phyloP scores from a whole-genome alignment of 2,113 vertebrate genomes.

The Phrynosoma blainvillii region DNA sequence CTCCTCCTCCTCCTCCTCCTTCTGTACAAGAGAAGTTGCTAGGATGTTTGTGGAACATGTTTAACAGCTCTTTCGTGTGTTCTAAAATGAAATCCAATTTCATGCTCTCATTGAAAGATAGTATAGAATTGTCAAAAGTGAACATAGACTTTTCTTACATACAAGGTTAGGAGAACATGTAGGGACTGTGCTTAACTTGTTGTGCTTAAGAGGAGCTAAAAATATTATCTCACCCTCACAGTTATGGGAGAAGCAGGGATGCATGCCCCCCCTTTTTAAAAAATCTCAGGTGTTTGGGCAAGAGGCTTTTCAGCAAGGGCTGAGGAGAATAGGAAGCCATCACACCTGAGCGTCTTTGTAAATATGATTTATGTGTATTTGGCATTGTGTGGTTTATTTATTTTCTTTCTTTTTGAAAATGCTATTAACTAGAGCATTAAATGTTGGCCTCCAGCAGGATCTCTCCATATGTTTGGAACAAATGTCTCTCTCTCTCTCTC shows the following conservation, averaged over 20 bases:
- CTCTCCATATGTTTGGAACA: slow-evolving; percentile 77
- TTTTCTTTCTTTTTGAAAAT: slow-evolving; percentile 27
- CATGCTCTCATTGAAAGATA: background rate
- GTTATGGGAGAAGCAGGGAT: background rate
- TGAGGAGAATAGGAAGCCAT: slow-evolving; percentile 13
- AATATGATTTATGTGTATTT: slow-evolving; percentile 32
- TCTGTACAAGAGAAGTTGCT: slow-evolving; percentile 42
- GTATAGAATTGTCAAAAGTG: slow-evolving; percentile 27
- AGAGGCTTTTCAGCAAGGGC: background rate
- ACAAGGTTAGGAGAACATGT: background rate
- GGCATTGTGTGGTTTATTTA: slow-evolving; percentile 40
- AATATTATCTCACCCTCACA: background rate
- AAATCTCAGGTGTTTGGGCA: background rate
- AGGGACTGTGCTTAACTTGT: background rate
- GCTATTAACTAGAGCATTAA: slow-evolving; percentile 84
- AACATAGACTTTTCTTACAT: background rate
- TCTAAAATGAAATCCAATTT: background rate
- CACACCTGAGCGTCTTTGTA: slow-evolving; percentile 54
- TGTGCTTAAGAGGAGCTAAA: background rate
- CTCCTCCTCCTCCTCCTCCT: background rate
- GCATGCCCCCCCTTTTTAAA: background rate
- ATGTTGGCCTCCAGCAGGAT: slow-evolving; percentile 77
- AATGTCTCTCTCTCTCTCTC: slow-evolving; percentile 51
- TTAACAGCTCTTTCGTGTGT: background rate
- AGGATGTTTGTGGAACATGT: background rate